These are phyloP conservation scores for Lynx canadensis DNA, from an alignment of 2,113 vertebrate genomes.

Conservation along the genomic window DNA sequence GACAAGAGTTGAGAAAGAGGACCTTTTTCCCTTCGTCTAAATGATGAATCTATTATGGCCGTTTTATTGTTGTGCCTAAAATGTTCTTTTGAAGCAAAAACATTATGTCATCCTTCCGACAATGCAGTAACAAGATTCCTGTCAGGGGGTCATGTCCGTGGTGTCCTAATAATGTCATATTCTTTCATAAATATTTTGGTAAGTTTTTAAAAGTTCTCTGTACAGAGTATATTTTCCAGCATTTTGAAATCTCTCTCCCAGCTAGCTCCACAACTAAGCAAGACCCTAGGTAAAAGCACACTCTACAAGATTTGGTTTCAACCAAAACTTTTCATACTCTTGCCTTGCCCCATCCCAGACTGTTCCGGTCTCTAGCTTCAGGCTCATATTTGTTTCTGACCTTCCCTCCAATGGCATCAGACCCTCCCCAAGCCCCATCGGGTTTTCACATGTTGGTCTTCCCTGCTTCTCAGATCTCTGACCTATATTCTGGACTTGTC, in stretches of 20 bases:
- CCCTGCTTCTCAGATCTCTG: neutral
- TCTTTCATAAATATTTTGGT: conserved; percentile 38
- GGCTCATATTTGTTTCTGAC: neutral
- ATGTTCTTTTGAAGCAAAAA: conserved; percentile 64
- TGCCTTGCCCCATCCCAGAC: neutral
- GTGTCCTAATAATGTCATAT: conserved; percentile 33
- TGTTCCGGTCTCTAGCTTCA: neutral
- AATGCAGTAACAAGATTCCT: conserved; percentile 49
- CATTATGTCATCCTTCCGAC: conserved; percentile 62
- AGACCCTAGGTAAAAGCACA: neutral
- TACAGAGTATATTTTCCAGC: neutral
- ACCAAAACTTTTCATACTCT: neutral
- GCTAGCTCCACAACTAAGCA: neutral
- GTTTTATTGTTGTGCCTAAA: conserved; percentile 65
- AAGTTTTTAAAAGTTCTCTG: neutral
- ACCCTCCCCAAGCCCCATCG: neutral
- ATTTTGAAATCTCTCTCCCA: neutral
- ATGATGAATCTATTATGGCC: conserved; percentile 43
- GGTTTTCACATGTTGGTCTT: neutral
- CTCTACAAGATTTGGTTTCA: neutral
- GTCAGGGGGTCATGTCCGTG: conserved; percentile 8
- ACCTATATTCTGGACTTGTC: neutral
- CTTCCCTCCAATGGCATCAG: neutral
- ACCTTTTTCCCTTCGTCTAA: neutral
- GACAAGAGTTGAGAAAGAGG: neutral